A percentile compares a stretch with the other conserved stretches of the same genome.
These are phyloP conservation scores for Scleropages formosus DNA, from an alignment of 2,797 vertebrate genomes.

Conservation along the genomic window DNA sequence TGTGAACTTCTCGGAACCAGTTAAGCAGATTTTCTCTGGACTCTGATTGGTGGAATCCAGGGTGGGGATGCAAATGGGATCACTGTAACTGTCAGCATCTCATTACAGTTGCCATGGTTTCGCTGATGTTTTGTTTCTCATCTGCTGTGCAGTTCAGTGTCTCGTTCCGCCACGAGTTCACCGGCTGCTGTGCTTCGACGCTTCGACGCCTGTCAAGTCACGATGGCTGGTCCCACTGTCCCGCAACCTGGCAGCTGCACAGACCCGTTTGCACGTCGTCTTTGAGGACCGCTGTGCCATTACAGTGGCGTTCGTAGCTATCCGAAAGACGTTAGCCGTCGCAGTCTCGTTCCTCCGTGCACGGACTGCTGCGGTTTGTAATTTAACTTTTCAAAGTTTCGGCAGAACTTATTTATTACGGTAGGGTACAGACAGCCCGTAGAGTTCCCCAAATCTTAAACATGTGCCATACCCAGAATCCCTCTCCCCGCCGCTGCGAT, in stretches of 20 bases:
- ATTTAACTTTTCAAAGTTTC: not conserved
- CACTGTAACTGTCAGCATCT: too few relatives aligned
- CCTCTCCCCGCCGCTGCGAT: not conserved
- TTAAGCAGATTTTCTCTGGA: too few relatives aligned
- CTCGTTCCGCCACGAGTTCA: not conserved
- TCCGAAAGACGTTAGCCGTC: not conserved
- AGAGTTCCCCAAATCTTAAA: not conserved
- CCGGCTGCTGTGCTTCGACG: not conserved
- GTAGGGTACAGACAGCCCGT: not conserved
- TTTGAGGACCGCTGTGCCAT: not conserved
- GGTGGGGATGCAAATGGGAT: too few relatives aligned
- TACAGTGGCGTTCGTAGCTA: not conserved
- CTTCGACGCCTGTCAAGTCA: not conserved
- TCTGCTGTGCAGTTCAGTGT: too few relatives aligned
- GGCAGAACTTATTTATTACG: not conserved
- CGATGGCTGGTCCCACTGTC: not conserved
- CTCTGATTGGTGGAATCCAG: too few relatives aligned
- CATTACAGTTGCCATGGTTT: too few relatives aligned
- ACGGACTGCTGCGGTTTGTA: not conserved
- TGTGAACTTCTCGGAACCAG: too few relatives aligned
- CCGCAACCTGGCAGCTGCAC: not conserved
- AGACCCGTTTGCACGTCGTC: too few relatives aligned
- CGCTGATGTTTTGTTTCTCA: too few relatives aligned
- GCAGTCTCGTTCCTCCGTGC: not conserved
- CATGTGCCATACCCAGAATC: not conserved